Conservation (phyloP, 2,888 invertebrate species). For the Hipparchia sbordonii region DNA sequence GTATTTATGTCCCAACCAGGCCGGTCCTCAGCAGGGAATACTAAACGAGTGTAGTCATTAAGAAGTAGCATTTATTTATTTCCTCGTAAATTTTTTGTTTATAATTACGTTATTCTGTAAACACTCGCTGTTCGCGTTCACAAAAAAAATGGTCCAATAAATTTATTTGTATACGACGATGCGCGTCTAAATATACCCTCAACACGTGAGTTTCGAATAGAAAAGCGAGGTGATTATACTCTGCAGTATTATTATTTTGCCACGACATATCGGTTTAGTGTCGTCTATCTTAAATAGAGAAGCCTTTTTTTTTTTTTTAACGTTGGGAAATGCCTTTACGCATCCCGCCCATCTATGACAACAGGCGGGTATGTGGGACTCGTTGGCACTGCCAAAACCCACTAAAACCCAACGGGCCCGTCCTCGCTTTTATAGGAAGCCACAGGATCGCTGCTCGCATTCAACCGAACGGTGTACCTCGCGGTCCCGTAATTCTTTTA, state of each 20-base stretch:
- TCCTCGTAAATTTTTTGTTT: slow-evolving; percentile 35
- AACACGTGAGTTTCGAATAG: slow-evolving; percentile 31
- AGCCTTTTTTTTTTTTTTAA: no score
- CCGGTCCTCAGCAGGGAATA: not conserved
- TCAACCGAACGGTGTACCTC: no score
- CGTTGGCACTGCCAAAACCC: no score
- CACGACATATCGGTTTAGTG: not conserved
- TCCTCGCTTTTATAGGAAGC: no score
- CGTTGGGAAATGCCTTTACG: no score
- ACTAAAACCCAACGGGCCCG: no score
- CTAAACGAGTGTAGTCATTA: slow-evolving; percentile 11
- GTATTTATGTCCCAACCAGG: not conserved
- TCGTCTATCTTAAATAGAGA: not conserved
- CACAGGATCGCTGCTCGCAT: no score
- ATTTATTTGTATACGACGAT: slow-evolving; percentile 36
- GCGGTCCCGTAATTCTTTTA: no score
- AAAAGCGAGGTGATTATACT: not conserved
- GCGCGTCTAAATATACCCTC: slow-evolving; percentile 33
- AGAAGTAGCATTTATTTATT: slow-evolving; percentile 32
- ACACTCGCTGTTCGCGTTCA: slow-evolving; percentile 36
- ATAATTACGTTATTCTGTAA: slow-evolving; percentile 38
- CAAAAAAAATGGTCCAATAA: slow-evolving; percentile 31
- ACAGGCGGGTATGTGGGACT: no score
- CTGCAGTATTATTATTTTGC: not conserved
- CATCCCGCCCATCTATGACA: no score